These are phyloP conservation scores for Tetrax tetrax DNA, from an alignment of 2,113 vertebrate genomes.

Conservation along the genomic window DNA sequence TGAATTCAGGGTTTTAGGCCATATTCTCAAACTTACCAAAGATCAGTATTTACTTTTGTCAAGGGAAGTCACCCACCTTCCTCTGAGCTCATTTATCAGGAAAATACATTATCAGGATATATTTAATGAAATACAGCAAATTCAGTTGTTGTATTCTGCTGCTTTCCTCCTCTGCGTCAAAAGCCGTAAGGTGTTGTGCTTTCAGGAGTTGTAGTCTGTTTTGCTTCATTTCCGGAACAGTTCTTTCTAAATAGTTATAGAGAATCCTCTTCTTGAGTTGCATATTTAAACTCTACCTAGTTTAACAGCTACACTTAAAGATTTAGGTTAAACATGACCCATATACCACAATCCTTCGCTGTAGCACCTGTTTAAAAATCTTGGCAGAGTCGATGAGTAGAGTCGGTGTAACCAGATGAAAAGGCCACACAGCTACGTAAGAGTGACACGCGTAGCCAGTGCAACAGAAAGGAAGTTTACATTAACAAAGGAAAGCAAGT, in stretches of 20 bases:
- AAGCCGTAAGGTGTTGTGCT: background rate
- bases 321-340: background rate
- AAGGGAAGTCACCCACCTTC: background rate
- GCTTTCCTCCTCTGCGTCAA: background rate
- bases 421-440: rapidly evolving
- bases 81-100: background rate
- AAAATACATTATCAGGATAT: background rate
- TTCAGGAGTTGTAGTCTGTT: background rate
- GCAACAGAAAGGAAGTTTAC: background rate
- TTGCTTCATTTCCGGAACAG: background rate
- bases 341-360: background rate
- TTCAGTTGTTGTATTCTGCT: background rate
- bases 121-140: background rate
- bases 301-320: background rate
- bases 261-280: background rate
- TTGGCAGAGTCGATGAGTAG: background rate
- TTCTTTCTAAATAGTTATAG: background rate
- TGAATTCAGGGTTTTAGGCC: background rate
- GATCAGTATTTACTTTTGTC: background rate
- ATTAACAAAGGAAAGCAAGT: background rate
- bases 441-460: background rate
- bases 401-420: background rate
- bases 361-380: background rate
- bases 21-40: background rate
- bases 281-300: background rate